phyloP scores from a whole-genome alignment of 2,113 vertebrate genomes.

The Pygoscelis antarcticus region DNA sequence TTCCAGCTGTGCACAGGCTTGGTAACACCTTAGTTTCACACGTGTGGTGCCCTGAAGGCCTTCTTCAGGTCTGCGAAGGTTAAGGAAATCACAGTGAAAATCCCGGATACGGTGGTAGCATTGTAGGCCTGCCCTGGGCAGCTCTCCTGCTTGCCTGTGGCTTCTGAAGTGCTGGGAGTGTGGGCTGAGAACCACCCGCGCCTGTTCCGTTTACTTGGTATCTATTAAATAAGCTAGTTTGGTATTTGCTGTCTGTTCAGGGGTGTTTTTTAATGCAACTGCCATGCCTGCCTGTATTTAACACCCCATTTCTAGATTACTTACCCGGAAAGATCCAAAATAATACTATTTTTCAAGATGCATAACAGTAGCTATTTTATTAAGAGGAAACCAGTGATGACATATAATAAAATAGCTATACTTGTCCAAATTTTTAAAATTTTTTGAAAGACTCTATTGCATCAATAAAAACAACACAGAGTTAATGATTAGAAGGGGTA shows the following conservation, averaged over 20 bases:
- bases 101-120: accelerated
- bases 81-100: not conserved
- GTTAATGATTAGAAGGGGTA: not conserved
- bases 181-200: not conserved
- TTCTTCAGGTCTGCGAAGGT: not conserved
- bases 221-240: not conserved
- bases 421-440: accelerated
- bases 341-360: not conserved
- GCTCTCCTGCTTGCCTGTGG: not conserved
- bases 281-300: accelerated
- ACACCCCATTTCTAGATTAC: not conserved
- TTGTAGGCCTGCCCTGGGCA: not conserved
- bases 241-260: not conserved
- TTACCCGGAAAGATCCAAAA: not conserved
- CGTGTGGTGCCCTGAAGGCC: not conserved
- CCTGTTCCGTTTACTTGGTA: accelerated
- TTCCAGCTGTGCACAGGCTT: not conserved
- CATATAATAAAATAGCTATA: not conserved
- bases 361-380: not conserved
- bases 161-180: not conserved
- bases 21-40: accelerated
- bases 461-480: not conserved
- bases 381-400: not conserved
- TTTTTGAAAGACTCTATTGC: not conserved
- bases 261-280: not conserved